A percentile compares a stretch with the other conserved stretches of the same genome.
Evolutionary conservation across 2,797 vertebrate genomes (phyloP).

Genomic region (Salarias fasciatus): DNA sequence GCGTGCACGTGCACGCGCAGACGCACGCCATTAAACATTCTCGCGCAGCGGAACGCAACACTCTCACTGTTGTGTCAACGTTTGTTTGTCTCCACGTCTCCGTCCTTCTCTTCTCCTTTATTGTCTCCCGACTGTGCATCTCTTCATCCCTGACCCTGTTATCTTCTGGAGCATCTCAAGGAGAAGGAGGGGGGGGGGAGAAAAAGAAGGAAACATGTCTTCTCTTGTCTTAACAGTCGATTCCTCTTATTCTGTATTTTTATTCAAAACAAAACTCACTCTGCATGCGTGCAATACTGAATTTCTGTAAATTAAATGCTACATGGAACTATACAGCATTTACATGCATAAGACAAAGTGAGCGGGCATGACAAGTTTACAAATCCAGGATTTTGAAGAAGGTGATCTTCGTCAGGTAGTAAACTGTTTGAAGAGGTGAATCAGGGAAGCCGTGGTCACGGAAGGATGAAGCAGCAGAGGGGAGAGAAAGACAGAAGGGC

Average conservation of each 20-base stretch:
- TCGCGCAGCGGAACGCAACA: slow-evolving; percentile 34
- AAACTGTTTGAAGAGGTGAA: slow-evolving; percentile 28
- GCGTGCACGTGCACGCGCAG: not conserved
- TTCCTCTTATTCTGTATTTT: not conserved
- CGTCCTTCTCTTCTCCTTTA: slow-evolving; percentile 18
- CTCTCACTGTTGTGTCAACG: slow-evolving; percentile 52
- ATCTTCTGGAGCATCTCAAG: slow-evolving; percentile 68
- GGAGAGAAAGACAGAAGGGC: not conserved
- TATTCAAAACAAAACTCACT: not conserved
- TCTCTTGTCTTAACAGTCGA: not conserved
- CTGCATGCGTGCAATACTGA: slow-evolving; percentile 13
- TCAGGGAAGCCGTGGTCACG: not conserved
- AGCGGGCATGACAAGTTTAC: slow-evolving; percentile 10
- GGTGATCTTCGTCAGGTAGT: slow-evolving; percentile 5
- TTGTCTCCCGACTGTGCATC: slow-evolving; percentile 55
- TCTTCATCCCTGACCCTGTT: slow-evolving; percentile 69
- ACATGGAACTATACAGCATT: not conserved
- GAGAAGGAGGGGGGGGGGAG: slow-evolving; percentile 1
- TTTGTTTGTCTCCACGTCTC: slow-evolving; percentile 46
- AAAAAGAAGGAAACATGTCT: not conserved
- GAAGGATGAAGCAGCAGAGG: slow-evolving; percentile 1
- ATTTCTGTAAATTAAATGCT: slow-evolving; percentile 12
- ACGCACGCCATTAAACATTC: slow-evolving; percentile 1
- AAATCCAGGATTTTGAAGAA: slow-evolving; percentile 29
- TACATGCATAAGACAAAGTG: slow-evolving; percentile 6